A percentile compares a stretch with the other conserved stretches of the same genome.
Conservation (phyloP, 2,113 vertebrate species). For the Mesoclemmys tuberculata region DNA sequence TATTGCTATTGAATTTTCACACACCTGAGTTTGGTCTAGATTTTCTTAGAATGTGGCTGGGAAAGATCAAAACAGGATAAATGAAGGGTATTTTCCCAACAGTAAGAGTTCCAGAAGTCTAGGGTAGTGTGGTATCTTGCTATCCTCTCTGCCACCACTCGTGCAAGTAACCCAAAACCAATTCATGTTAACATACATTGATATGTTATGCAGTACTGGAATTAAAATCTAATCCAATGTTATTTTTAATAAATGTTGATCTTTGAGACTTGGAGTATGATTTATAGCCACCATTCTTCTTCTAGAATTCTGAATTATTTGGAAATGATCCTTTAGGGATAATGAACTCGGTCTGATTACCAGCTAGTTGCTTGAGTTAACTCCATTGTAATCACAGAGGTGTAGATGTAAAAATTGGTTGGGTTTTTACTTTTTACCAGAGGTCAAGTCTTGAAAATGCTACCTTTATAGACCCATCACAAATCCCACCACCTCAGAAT, state of each 20-base stretch:
- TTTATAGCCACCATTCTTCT: not conserved
- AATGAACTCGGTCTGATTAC: not conserved
- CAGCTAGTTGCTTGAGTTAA: not conserved
- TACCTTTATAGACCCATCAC: not conserved
- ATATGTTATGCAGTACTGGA: not conserved
- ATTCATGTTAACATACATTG: not conserved
- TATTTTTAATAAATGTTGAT: not conserved
- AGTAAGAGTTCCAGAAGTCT: not conserved
- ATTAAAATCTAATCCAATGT: not conserved
- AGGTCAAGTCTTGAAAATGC: not conserved
- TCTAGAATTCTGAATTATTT: not conserved
- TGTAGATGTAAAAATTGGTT: not conserved
- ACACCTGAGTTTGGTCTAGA: not conserved
- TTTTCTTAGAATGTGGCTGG: not conserved
- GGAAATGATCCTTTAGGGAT: fast-evolving
- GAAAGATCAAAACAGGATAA: not conserved
- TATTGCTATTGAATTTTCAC: not conserved
- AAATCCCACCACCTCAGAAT: not conserved
- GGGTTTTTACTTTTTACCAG: not conserved
- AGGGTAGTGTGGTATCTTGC: not conserved
- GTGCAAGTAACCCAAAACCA: not conserved
- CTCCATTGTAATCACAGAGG: not conserved
- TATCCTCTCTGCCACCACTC: not conserved
- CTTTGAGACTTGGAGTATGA: not conserved
- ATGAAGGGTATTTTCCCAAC: not conserved